Evolutionary conservation across 1,140 invertebrate species (phyloP), one percentile per base, ranked within the genome.

Genomic region (Araneus ventricosus): DNA sequence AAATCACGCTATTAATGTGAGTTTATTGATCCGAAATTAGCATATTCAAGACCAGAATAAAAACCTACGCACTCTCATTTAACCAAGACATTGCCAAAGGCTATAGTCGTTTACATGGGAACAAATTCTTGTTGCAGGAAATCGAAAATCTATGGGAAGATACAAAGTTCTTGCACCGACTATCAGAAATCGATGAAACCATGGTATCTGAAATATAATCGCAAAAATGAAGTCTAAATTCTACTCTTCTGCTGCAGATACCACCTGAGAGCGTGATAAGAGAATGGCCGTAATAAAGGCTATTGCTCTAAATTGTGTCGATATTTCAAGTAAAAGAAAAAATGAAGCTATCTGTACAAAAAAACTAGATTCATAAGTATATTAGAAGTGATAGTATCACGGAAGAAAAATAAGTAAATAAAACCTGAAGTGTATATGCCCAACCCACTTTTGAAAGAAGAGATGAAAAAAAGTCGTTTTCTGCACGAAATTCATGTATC

Each of bases 171-270:
- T 17, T 75, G 70, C 20, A 75, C 17, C 14, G 30, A 5, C 30
- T 75, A 75, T 75, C 70, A 75, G 34, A 34, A 75, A 75, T 75
- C 70, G 70, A 75, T 75, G 70, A 75, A 75, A 75, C 70, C 70
- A 75, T 75, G 70, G 70, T 75, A 75, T 75, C 70, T 75, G 30
- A 75, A 30, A 75, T 34, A 75, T 75, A 75, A 75, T 75, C 70
- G 30, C 14, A 75, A 75, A 75, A 75, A 75, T 37, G 70, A 37
- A 20, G 14, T 4, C 30, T 67, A 37, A 34, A 75, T 75, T 75
- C 30, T 34, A 75, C 70, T 34, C 10, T 34, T 34, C 14, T 34
- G 20, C 70, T 37, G 4, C 30, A 75, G 34, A 34, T 75, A 75
- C 70, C 24, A 75, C 70, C 14, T 24, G 70, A 30, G 34, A 75